These are phyloP conservation scores for Loriculus beryllinus DNA, from an alignment of 2,797 vertebrate genomes.

Conservation along the genomic window DNA sequence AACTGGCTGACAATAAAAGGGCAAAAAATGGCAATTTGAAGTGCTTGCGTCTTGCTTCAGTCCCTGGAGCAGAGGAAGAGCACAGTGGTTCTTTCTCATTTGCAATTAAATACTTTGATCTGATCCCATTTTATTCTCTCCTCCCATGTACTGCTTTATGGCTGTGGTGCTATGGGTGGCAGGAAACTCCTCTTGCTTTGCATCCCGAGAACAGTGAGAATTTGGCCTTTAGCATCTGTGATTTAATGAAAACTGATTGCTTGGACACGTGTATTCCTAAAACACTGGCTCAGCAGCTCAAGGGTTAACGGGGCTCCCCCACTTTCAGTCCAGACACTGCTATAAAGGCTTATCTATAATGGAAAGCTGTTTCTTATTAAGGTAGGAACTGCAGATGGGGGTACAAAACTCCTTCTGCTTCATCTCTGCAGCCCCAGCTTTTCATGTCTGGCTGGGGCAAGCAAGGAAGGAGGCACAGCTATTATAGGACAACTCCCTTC, in stretches of 20 bases:
- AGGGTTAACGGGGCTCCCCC: background rate
- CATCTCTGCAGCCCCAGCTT: background rate
- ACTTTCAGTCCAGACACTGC: background rate
- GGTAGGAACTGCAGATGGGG: background rate
- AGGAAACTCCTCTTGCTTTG: background rate
- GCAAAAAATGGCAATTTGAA: background rate
- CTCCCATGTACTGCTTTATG: background rate
- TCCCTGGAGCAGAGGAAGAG: background rate
- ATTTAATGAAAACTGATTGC: background rate
- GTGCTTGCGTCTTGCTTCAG: background rate
- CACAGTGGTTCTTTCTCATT: background rate
- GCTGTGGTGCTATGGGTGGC: rapidly evolving
- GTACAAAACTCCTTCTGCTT: background rate
- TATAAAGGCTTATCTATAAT: background rate
- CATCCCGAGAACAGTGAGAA: background rate
- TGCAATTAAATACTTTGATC: background rate
- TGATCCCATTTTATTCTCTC: background rate
- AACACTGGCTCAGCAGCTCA: background rate
- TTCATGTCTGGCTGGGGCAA: background rate
- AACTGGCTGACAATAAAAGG: background rate
- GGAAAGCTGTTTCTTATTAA: background rate
- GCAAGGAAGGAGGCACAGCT: background rate
- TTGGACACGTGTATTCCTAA: background rate
- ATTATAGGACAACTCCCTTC: background rate
- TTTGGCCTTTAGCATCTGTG: background rate